These are phyloP conservation scores for Lates japonicus DNA, from an alignment of 2,797 vertebrate genomes.

Conservation along the genomic window DNA sequence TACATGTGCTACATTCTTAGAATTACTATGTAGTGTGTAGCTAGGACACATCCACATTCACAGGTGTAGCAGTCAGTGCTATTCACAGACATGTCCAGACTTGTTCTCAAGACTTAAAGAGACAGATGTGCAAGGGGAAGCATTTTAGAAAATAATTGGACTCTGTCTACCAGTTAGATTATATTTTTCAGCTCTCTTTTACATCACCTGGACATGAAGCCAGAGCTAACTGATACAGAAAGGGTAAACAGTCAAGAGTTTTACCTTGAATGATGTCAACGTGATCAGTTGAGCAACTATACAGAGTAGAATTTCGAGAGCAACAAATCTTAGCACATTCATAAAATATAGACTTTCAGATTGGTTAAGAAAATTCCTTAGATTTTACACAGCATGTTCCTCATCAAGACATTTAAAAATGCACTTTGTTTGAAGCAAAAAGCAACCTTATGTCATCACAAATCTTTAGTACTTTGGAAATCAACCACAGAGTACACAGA, in stretches of 20 bases:
- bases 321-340: neutral
- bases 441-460: too few relatives aligned
- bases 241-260: neutral
- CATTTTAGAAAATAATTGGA: constrained; percentile 8
- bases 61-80: constrained; percentile 21
- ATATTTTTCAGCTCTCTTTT: neutral
- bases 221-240: neutral
- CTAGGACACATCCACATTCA: neutral
- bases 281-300: neutral
- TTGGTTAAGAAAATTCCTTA: neutral
- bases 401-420: too few relatives aligned
- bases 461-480: too few relatives aligned
- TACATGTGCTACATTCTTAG: neutral
- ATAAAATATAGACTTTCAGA: neutral
- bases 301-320: neutral
- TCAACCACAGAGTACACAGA: neutral
- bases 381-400: too few relatives aligned
- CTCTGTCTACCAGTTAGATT: neutral
- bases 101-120: constrained; percentile 44
- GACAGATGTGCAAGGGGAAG: neutral
- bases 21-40: neutral
- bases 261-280: neutral
- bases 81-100: constrained; percentile 53
- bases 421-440: too few relatives aligned
- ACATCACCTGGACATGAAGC: neutral